phyloP scores from a whole-genome alignment of 2,888 invertebrate genomes.

The Loripinus fragilis region DNA sequence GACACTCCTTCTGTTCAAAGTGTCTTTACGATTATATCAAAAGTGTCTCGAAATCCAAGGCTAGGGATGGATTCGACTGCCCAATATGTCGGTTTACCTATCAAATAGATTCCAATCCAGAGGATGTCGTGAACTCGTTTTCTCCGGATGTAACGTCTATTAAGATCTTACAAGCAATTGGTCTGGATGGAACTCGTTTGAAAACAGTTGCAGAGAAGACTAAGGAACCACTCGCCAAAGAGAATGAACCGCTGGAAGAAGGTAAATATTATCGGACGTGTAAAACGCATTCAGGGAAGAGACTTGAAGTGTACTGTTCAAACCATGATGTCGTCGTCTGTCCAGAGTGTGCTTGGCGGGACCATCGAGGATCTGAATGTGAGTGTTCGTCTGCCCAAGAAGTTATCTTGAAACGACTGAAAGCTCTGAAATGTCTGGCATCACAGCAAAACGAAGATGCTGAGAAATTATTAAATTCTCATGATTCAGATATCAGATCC shows the following conservation, averaged over 20 bases:
- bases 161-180: conserved; percentile 50
- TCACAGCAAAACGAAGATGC: conserved; percentile 50
- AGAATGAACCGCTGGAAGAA: background rate
- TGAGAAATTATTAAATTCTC: conserved; percentile 23
- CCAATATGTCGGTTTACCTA: conserved; percentile 50
- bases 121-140: conserved; percentile 35
- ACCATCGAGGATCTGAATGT: conserved; percentile 42
- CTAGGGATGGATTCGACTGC: conserved; percentile 41
- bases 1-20: conserved; percentile 49
- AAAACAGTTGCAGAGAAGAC: background rate
- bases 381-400: conserved; percentile 38
- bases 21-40: conserved; percentile 51
- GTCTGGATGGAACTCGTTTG: conserved; percentile 20
- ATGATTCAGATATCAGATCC: conserved; percentile 17
- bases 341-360: conserved; percentile 46
- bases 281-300: conserved; percentile 43
- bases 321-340: conserved; percentile 55
- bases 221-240: background rate
- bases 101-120: conserved; percentile 13
- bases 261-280: conserved; percentile 30
- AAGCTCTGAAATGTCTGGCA: conserved; percentile 49
- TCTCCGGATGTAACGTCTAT: conserved; percentile 44
- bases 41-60: conserved; percentile 19
- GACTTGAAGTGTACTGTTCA: conserved; percentile 49
- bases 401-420: conserved; percentile 46